Percentiles rank a stretch among this genome's conserved stretches.
Evolutionary conservation across 2,113 vertebrate genomes (phyloP).

Genomic region (Crotalus horridus): DNA sequence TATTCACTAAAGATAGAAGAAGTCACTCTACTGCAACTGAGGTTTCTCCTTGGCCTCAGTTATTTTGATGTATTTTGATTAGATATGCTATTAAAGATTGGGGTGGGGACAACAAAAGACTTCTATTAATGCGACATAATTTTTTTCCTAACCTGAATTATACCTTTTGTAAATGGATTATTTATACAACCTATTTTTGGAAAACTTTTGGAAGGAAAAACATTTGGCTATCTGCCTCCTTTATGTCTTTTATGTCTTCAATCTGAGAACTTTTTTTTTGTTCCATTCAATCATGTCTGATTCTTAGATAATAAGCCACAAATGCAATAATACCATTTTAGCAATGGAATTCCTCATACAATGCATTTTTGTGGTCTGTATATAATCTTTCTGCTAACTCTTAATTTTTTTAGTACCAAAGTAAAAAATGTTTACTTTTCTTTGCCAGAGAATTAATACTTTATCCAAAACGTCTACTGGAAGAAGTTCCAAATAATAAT

Average conservation of each 20-base stretch:
- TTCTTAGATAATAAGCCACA: background rate
- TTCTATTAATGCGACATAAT: background rate
- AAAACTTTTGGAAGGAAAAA: background rate
- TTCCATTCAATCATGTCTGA: background rate
- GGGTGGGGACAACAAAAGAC: background rate
- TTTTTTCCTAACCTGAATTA: background rate
- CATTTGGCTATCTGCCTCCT: background rate
- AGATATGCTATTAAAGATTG: background rate
- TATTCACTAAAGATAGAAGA: background rate
- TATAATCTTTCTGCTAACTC: background rate
- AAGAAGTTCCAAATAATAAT: background rate
- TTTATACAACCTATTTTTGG: background rate
- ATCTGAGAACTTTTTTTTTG: background rate
- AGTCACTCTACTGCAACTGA: background rate
- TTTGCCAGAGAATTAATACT: background rate
- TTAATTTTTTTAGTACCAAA: background rate
- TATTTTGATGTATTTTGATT: background rate
- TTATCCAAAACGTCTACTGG: background rate
- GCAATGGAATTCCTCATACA: background rate
- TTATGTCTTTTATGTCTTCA: background rate
- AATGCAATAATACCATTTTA: background rate
- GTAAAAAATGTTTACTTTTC: background rate
- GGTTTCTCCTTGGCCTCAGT: background rate
- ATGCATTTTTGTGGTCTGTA: background rate
- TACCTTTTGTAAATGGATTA: background rate